These are phyloP conservation scores for Sogatella furcifera DNA, from an alignment of 1,140 invertebrate species.

Conservation along the genomic window DNA sequence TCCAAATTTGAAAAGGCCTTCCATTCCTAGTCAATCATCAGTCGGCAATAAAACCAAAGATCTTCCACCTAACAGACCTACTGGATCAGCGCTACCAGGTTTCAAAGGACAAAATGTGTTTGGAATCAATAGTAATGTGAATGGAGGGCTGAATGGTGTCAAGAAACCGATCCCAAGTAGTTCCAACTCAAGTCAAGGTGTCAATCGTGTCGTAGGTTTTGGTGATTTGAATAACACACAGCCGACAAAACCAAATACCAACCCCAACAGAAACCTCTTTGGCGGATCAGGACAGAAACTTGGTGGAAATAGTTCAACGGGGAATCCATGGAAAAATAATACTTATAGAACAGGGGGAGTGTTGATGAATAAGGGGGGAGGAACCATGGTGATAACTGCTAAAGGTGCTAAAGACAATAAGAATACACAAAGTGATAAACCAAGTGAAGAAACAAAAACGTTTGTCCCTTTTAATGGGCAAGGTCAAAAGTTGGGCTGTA, in stretches of 20 bases:
- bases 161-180: neutral
- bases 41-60: no score
- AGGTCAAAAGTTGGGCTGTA: constrained; percentile 15
- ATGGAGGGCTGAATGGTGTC: neutral
- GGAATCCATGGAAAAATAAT: neutral
- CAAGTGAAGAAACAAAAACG: constrained; percentile 3
- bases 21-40: no score
- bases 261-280: neutral
- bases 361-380: constrained; percentile 11
- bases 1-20: no score
- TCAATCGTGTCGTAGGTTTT: constrained; percentile 6
- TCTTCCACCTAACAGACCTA: neutral
- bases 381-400: constrained; percentile 14
- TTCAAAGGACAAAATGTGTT: constrained; percentile 4
- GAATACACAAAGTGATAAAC: neutral
- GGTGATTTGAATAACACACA: neutral
- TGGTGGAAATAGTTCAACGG: neutral
- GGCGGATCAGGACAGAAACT: constrained; percentile 6
- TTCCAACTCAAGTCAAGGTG: neutral
- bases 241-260: neutral
- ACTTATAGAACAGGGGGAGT: neutral
- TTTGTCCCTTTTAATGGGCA: constrained; percentile 17
- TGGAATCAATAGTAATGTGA: neutral
- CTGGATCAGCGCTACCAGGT: neutral
- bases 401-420: constrained; percentile 6